Evolutionary conservation across 2,113 vertebrate species (phyloP).

Genomic region (Pachypanchax playfairii): DNA sequence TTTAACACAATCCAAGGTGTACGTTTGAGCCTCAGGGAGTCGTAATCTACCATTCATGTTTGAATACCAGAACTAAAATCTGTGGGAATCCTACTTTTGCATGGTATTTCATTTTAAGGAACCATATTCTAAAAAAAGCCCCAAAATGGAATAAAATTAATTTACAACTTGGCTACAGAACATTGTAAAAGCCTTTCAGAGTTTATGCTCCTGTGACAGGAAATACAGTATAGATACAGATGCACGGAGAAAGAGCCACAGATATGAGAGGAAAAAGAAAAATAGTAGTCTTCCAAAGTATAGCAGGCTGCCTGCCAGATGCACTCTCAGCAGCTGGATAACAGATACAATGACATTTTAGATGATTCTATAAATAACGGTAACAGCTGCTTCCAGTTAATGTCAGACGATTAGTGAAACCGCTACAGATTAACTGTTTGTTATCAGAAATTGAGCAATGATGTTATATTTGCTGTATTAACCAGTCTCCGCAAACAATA

Average conservation of each 20-base stretch:
- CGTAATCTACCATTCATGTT: slow-evolving; percentile 13
- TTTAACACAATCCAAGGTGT: background rate
- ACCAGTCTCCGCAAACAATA: background rate
- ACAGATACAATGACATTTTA: slow-evolving; percentile 81
- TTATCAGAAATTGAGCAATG: slow-evolving; percentile 58
- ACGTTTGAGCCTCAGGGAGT: slow-evolving; percentile 10
- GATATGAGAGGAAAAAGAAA: slow-evolving; percentile 9
- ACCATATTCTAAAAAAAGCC: slow-evolving; percentile 53
- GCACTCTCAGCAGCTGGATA: slow-evolving; percentile 76
- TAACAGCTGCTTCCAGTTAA: slow-evolving; percentile 77
- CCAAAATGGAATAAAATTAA: slow-evolving; percentile 30
- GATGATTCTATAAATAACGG: slow-evolving; percentile 82
- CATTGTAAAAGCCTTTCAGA: slow-evolving; percentile 28
- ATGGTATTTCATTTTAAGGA: slow-evolving; percentile 54
- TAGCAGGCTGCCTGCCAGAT: slow-evolving; percentile 72
- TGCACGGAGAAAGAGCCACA: slow-evolving; percentile 16
- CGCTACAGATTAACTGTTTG: slow-evolving; percentile 59
- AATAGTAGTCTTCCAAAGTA: slow-evolving; percentile 55
- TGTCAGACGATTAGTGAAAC: slow-evolving; percentile 72
- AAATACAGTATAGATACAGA: slow-evolving; percentile 25
- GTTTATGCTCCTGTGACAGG: slow-evolving; percentile 44
- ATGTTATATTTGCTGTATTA: slow-evolving; percentile 11
- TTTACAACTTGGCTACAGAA: slow-evolving; percentile 49
- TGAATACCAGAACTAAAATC: slow-evolving; percentile 33
- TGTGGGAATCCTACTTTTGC: slow-evolving; percentile 44